A percentile compares a stretch with the other conserved stretches of the same genome.
These are phyloP conservation scores for Mesorhabditis sp. DNA, from an alignment of 2,888 invertebrate species.

Conservation along the genomic window DNA sequence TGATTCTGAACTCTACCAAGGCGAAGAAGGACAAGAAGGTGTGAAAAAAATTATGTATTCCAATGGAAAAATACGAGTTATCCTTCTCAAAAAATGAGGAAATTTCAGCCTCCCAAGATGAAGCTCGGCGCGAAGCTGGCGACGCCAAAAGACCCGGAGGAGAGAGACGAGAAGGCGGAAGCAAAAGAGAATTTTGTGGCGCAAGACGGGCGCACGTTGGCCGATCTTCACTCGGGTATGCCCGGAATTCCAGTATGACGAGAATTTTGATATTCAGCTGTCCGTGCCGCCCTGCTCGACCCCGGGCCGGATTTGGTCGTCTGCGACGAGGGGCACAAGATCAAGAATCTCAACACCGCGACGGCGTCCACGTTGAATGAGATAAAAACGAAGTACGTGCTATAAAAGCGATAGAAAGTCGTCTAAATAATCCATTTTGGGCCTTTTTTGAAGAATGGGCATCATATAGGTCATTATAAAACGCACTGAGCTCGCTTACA, in stretches of 20 bases:
- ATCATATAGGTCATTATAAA: too few species aligned
- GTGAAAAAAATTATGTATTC: constrained; percentile 1
- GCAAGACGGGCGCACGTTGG: too few species aligned
- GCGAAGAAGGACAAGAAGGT: constrained; percentile 28
- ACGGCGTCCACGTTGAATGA: constrained; percentile 91
- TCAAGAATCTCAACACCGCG: constrained; percentile 94
- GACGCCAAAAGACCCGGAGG: neutral
- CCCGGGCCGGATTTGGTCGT: constrained; percentile 91
- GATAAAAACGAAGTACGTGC: constrained; percentile 73
- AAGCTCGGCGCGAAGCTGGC: neutral
- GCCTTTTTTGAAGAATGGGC: too few species aligned
- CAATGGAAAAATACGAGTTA: neutral
- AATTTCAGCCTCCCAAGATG: neutral
- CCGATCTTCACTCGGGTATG: too few species aligned
- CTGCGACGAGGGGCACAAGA: constrained; percentile 93
- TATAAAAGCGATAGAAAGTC: neutral
- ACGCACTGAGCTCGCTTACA: too few species aligned
- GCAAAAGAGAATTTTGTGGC: too few species aligned
- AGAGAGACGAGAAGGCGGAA: constrained; percentile 9
- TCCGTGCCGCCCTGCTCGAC: constrained; percentile 67
- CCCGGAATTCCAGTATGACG: too few species aligned
- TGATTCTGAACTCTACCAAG: constrained; percentile 67
- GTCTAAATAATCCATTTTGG: neutral
- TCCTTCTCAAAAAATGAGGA: neutral
- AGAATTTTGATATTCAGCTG: constrained; percentile 19